Conservation (phyloP, 1,140 invertebrate genomes). For the Solenopsis invicta region DNA sequence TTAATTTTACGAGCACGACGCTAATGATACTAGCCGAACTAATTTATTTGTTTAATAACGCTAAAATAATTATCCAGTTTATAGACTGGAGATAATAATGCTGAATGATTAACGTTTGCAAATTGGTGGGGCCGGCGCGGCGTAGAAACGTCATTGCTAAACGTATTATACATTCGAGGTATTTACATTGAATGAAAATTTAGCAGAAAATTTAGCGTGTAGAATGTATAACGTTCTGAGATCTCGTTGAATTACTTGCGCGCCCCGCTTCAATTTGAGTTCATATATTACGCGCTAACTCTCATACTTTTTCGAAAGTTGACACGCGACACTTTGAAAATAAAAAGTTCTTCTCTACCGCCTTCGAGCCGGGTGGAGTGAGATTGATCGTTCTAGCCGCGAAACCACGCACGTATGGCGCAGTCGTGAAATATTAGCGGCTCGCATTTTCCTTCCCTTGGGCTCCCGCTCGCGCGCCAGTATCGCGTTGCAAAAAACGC, state of each 20-base stretch:
- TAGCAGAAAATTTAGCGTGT: neutral
- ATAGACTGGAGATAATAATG: constrained; percentile 24
- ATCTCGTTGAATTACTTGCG: neutral
- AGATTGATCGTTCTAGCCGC: constrained; percentile 57
- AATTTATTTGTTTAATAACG: constrained; percentile 36
- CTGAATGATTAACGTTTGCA: constrained; percentile 26
- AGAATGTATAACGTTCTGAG: neutral
- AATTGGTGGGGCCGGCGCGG: neutral
- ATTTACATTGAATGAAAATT: neutral
- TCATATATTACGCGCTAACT: neutral
- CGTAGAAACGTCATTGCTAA: neutral
- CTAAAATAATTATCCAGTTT: constrained; percentile 36
- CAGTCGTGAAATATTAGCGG: constrained; percentile 57
- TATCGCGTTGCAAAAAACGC: constrained; percentile 48
- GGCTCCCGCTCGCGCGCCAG: constrained; percentile 2
- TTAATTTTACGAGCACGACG: neutral
- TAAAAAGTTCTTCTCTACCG: constrained; percentile 47
- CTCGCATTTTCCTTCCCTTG: constrained; percentile 50
- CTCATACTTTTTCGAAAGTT: constrained; percentile 45
- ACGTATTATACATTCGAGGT: constrained; percentile 5
- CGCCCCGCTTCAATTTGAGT: constrained; percentile 13
- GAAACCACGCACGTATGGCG: constrained; percentile 33
- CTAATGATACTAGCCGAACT: neutral
- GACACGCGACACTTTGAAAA: constrained; percentile 41
- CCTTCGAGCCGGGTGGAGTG: constrained; percentile 46